Evolutionary conservation across 2,797 vertebrate genomes (phyloP).

Genomic region (Scyliorhinus canicula): DNA sequence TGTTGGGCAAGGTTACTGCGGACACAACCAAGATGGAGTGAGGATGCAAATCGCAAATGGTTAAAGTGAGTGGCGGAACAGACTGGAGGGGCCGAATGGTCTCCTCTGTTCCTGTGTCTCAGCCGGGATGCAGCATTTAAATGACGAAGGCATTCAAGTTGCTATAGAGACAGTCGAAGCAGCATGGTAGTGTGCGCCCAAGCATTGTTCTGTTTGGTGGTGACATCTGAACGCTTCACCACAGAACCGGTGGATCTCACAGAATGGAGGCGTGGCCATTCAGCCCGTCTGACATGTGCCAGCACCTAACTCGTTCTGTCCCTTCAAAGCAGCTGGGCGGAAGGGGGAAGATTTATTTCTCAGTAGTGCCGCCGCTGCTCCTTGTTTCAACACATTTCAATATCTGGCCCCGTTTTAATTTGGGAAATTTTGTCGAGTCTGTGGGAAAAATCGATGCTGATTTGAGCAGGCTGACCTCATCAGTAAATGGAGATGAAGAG

Average conservation of each 20-base stretch:
- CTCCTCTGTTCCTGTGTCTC: background rate
- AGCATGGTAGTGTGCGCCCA: background rate
- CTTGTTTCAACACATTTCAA: background rate
- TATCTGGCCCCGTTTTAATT: constrained; percentile 20
- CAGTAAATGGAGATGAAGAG: constrained; percentile 21
- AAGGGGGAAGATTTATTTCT: background rate
- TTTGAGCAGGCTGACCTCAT: background rate
- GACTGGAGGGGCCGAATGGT: background rate
- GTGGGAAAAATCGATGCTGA: constrained; percentile 1
- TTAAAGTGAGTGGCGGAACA: background rate
- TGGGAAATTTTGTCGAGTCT: background rate
- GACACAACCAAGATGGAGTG: background rate
- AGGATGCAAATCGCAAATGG: background rate
- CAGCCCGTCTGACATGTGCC: background rate
- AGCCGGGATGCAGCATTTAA: background rate
- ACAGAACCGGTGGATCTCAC: background rate
- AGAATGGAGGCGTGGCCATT: background rate
- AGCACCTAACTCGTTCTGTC: background rate
- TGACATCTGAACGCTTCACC: background rate
- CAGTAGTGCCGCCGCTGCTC: background rate
- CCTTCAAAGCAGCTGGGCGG: background rate
- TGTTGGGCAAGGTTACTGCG: background rate
- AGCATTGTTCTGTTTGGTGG: background rate
- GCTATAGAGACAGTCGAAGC: background rate
- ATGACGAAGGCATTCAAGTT: background rate